These are phyloP conservation scores for Archaeoteleia sp. DNA, from an alignment of 2,888 invertebrate genomes.

Conservation along the genomic window DNA sequence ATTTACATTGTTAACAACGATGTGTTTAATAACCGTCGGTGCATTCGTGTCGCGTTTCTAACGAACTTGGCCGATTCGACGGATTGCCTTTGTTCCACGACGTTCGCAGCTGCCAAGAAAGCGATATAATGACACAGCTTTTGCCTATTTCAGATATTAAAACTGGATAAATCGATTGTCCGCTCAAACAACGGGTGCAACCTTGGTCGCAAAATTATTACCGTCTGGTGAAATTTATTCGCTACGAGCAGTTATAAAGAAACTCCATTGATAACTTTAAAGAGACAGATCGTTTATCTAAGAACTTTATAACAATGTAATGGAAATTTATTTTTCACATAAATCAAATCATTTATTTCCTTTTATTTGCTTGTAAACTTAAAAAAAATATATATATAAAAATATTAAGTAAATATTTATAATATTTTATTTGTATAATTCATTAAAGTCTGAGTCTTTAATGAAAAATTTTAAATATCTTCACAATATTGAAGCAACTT, in stretches of 20 bases:
- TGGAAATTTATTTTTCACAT: too few species aligned
- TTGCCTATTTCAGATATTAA: constrained; percentile 47
- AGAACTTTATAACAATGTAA: too few species aligned
- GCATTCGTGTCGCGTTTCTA: constrained; percentile 13
- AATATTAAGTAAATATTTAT: too few species aligned
- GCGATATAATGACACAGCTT: constrained; percentile 30
- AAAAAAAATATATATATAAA: too few species aligned
- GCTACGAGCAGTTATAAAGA: constrained; percentile 20
- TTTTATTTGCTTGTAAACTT: too few species aligned
- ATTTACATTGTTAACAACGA: constrained; percentile 5
- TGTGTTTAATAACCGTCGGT: constrained; percentile 3
- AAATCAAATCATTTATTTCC: too few species aligned
- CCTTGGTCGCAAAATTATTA: constrained; percentile 47
- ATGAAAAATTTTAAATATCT: too few species aligned
- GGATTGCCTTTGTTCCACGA: constrained; percentile 36
- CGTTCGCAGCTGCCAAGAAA: constrained; percentile 32
- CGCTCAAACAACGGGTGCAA: constrained; percentile 28
- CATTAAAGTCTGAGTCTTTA: too few species aligned
- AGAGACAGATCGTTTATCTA: too few species aligned
- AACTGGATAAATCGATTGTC: constrained; percentile 34
- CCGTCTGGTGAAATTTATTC: constrained; percentile 46
- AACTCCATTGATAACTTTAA: constrained; percentile 19
- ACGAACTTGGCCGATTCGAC: constrained; percentile 6
- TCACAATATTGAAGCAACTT: too few species aligned
- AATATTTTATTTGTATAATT: too few species aligned